Evolutionary conservation across 2,888 invertebrate genomes (phyloP).

Genomic region (Eucriotettix oculatus): DNA sequence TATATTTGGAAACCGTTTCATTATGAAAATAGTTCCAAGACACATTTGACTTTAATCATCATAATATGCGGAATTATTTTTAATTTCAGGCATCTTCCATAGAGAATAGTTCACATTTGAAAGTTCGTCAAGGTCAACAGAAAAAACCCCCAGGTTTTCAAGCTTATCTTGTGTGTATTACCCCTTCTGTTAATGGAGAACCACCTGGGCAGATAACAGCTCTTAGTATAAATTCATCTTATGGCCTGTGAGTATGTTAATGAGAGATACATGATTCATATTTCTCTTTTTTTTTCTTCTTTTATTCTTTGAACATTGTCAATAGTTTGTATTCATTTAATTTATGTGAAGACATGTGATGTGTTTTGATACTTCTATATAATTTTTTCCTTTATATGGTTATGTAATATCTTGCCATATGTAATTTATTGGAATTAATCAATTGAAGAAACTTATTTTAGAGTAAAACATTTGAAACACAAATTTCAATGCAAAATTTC

Average conservation of each 20-base stretch:
- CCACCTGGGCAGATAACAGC: constrained; percentile 75
- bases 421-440: too few species aligned
- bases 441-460: too few species aligned
- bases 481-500: too few species aligned
- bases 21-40: too few species aligned
- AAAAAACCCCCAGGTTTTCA: constrained; percentile 94
- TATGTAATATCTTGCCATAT: too few species aligned
- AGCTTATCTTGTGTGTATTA: constrained; percentile 85
- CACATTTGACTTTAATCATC: too few species aligned
- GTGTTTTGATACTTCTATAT: not conserved
- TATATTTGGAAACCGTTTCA: too few species aligned
- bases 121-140: constrained; percentile 56
- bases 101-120: constrained; percentile 33
- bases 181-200: constrained; percentile 61
- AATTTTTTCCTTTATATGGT: not conserved
- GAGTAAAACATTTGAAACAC: too few species aligned
- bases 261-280: too few species aligned
- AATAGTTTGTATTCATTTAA: too few species aligned
- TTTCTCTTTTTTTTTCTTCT: too few species aligned
- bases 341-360: not conserved
- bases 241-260: constrained; percentile 72
- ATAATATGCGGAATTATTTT: not conserved
- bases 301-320: too few species aligned
- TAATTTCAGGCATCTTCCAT: constrained; percentile 14
- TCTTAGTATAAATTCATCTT: constrained; percentile 87